Conservation (phyloP, 2,113 vertebrate species). For the Apistogramma diplotaenia region DNA sequence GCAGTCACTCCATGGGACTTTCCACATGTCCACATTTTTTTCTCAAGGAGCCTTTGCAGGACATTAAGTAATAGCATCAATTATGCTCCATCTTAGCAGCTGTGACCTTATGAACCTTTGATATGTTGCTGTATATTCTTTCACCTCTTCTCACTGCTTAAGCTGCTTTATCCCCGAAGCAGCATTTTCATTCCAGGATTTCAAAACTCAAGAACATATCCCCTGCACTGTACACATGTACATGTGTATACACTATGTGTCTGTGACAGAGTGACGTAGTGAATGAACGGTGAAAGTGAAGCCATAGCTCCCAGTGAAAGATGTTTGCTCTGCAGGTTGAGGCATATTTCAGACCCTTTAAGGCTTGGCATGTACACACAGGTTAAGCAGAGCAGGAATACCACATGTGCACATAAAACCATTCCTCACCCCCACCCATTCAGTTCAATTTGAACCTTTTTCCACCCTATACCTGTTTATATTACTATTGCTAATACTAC, state of each 20-base stretch:
- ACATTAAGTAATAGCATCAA: neutral
- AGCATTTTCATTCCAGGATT: neutral
- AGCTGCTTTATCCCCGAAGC: neutral
- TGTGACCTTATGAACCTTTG: neutral
- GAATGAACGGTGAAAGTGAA: constrained; percentile 47
- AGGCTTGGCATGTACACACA: constrained; percentile 48
- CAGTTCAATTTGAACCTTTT: neutral
- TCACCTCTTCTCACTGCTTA: neutral
- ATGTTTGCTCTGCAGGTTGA: constrained; percentile 53
- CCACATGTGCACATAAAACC: neutral
- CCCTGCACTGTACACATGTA: neutral
- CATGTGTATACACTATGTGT: neutral
- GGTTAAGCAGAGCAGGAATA: constrained; percentile 3
- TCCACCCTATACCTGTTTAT: neutral
- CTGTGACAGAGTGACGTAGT: neutral
- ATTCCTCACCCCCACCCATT: neutral
- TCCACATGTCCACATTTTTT: neutral
- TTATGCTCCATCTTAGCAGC: neutral
- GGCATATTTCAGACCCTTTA: constrained; percentile 38
- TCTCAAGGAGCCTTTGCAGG: neutral
- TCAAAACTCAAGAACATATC: neutral
- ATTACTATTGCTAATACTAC: neutral
- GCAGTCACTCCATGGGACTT: neutral
- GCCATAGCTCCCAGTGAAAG: constrained; percentile 1
- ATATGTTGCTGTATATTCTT: neutral